A percentile compares a stretch with the other conserved stretches of the same genome.
These are phyloP conservation scores for Rotaria socialis DNA, from an alignment of 2,888 invertebrate genomes.

Conservation along the genomic window DNA sequence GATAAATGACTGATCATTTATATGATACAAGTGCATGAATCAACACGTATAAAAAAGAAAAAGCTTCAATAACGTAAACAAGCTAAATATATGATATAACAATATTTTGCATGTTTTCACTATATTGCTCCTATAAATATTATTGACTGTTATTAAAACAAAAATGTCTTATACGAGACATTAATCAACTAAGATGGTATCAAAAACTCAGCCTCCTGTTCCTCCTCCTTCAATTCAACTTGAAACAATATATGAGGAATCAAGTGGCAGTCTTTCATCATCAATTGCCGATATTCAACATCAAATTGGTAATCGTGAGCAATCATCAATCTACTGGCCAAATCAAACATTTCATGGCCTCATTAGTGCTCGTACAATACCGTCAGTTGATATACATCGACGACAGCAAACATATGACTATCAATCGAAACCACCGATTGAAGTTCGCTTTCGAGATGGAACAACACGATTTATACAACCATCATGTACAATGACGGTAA, in stretches of 20 bases:
- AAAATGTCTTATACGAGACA: neutral
- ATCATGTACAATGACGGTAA: neutral
- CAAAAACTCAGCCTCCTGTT: neutral
- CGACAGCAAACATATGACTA: neutral
- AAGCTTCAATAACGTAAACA: neutral
- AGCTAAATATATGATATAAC: conserved; percentile 1
- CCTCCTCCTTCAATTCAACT: neutral
- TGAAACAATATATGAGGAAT: conserved; percentile 27
- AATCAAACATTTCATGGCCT: neutral
- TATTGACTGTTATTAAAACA: neutral
- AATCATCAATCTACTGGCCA: neutral
- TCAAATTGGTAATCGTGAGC: neutral
- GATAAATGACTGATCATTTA: conserved; percentile 16
- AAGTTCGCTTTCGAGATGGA: conserved; percentile 1
- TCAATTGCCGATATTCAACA: neutral
- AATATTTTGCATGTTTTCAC: neutral
- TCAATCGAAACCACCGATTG: neutral
- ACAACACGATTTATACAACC: neutral
- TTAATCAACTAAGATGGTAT: neutral
- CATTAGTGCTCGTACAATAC: conserved; percentile 7
- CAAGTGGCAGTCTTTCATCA: neutral
- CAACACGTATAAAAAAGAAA: neutral
- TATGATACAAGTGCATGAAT: neutral
- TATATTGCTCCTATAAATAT: neutral
- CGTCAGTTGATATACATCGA: neutral